Conservation (phyloP, 2,113 vertebrate genomes). For the Rousettus leschenaultii region DNA sequence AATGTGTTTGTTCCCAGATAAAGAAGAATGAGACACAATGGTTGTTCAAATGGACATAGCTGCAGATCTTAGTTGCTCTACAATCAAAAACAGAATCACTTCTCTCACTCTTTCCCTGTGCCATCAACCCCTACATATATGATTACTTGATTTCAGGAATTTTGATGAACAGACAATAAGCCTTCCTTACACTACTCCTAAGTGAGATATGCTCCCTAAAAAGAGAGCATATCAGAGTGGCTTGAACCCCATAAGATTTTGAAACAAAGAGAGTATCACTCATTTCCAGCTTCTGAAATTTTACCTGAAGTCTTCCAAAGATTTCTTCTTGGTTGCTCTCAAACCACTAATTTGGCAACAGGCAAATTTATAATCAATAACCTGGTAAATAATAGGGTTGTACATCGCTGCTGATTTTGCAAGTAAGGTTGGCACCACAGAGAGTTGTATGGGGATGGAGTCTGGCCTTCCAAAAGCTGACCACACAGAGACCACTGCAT, state of each 20-base stretch:
- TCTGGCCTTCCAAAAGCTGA: conserved; percentile 92
- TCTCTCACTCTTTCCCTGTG: neutral
- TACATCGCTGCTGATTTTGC: conserved; percentile 98
- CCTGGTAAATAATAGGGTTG: conserved; percentile 97
- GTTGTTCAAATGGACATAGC: neutral
- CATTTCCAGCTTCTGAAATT: neutral
- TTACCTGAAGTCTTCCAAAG: conserved; percentile 88
- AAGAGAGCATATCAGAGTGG: neutral
- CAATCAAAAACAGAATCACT: neutral
- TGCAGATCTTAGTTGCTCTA: neutral
- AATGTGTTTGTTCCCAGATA: neutral
- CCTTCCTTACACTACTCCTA: neutral
- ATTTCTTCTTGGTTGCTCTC: conserved; percentile 80
- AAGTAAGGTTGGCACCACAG: conserved; percentile 92
- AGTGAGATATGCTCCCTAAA: neutral
- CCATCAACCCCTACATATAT: neutral
- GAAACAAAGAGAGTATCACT: neutral
- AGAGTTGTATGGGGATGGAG: conserved; percentile 90
- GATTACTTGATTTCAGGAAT: neutral
- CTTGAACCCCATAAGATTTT: neutral
- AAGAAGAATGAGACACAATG: neutral
- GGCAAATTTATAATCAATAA: conserved; percentile 87
- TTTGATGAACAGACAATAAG: neutral
- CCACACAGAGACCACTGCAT: conserved; percentile 93
- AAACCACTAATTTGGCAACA: conserved; percentile 80